Evolutionary conservation across 2,113 vertebrate genomes (phyloP), one percentile per base, ranked within the genome.

Genomic region (Vulpes vulpes): DNA sequence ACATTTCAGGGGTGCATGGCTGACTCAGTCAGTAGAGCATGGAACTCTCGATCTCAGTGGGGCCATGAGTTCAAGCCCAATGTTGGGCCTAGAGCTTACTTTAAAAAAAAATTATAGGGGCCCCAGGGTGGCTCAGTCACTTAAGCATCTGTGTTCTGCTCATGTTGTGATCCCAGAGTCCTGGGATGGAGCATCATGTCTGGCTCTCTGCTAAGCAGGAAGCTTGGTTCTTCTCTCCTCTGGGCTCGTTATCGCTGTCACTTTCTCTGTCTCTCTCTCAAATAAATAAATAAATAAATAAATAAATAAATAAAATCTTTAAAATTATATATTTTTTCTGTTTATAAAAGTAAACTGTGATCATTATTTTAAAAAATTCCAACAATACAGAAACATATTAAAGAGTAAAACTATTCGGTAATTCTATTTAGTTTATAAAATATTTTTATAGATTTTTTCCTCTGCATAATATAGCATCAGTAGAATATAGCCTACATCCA

Each of bases 401-500:
- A 82, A 88, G 76, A 81, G 32, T 2, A 95, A 85, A 91, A 79
- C 38, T 81, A 2, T 60, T 20, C 51, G 69, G 0, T 82, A 87
- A 49, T 55, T 94, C 32, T 62, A 60, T 32, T 89, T 57, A 79
- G 49, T 55, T 96, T 91, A 4, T 71, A 79, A 96, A 94, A 35
- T 82, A 82, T 55, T 89, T 35, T 92, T 84, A 57, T 3, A 81
- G 10, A n/a, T 43, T 71, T 43, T 79, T 80, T 71, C 17, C 19
- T 87, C 17, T 89, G 7, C 35, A 91, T 69, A 25, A 32, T 79
- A 7, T 49, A 88, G 35, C n/a, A 89, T 38, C 22, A 69, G 87
- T 78, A 73, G 25, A 65, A 62, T 60, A 86, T 60, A 71, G 30
- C 49, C 16, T 57, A 57, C 1, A 80, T 76, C 4, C 22, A 38